Evolutionary conservation across 2,888 invertebrate genomes (phyloP), one percentile per base, ranked within the genome.

Genomic region (Acronicta psi): DNA sequence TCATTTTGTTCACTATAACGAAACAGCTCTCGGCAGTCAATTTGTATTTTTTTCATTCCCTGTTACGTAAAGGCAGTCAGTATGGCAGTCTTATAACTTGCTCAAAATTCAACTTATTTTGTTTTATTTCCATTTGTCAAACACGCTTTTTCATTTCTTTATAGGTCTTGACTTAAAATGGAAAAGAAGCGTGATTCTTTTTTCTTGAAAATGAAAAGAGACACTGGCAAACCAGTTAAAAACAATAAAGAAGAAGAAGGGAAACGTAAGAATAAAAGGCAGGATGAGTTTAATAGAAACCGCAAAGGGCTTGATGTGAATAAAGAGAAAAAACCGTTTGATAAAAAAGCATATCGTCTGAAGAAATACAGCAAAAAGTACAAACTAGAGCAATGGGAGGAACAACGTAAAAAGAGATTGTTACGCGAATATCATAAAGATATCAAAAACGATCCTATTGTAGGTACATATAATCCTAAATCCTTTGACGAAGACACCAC

Each of bases 311-410:
- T 65, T 59, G 55, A 56, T 58, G 34, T 68, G 63, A 62, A 72
- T 10, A 49, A 69, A 18, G 85, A 84, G 1, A 95, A 95, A 74
- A 96, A 95, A 81, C 94, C 95, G 0, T 96, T 96, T 81, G 95
- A 96, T 74, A 96, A 96, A 78, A 96, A 96, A 68, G 90, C 94
- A 23, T 96, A 96, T 80, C 92, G 96, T 34, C 75, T 96, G 34
- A 94, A 96, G 73, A 96, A 96, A 77, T 96, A 96, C 79, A 96
- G 96, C 75, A 96, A 96, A 52, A 96, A 96, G 79, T 96, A 95
- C 65, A 96, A 96, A 86, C 87, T 96, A 17, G 93, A 96, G 36
- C 95, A 96, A 81, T 96, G 96, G 96, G 95, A 96, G 72, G 95
- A 96, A 47, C 95, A 94, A 65, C 91, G 96, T 17, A 96, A 95